Base-by-base conservation (phyloP, 2,113 vertebrate species). In the Odocoileus hemionus region DNA sequence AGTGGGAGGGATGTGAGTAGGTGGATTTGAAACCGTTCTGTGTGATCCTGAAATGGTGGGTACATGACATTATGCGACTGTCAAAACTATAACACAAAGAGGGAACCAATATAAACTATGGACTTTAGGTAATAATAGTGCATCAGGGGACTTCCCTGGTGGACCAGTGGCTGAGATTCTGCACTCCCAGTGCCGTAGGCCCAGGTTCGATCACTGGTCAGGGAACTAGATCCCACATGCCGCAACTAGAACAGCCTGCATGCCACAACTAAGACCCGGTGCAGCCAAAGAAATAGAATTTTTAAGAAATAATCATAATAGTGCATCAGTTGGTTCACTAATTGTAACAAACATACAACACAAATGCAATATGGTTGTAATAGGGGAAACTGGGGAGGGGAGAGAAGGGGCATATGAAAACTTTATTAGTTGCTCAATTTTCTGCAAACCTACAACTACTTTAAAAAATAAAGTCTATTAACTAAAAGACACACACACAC, bases 181-280 rank as follows among this genome's bases (percentile, higher is more conserved):
- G 39, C 12, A 7, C 23, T 26, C 70, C 39, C 70, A 76, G 39
- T 76, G 39, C 12, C 1, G 23, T 3, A 43, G 70, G 70, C 39
- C 39, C 70, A 74, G 21, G 12, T 15, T 43, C 0, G 1, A 43
- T 76, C 70, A 15, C 70, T 76, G 70, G 6, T 76, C 39, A 76
- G 39, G 39, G 70, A 76, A 43, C 23, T 76, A 76, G 39, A 76
- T 43, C 70, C 70, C 39, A 15, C 39, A 43, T 3, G 39, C 70
- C 3, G 0, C 23, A 43, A 14, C 58, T 61, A 30, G 57, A 11
- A 26, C 25, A 11, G 11, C 25, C 57, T 58, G 58, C 58, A 14
- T 30, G 58, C 58, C 28, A 1, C 12, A 30, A 25, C 70, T 43
- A 76, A 76, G 70, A 43, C 39, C 70, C 0, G 0, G 12, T 0